Base-by-base conservation (phyloP, 2,797 vertebrate genomes). In the Ctenochaetus hawaiiensis region DNA sequence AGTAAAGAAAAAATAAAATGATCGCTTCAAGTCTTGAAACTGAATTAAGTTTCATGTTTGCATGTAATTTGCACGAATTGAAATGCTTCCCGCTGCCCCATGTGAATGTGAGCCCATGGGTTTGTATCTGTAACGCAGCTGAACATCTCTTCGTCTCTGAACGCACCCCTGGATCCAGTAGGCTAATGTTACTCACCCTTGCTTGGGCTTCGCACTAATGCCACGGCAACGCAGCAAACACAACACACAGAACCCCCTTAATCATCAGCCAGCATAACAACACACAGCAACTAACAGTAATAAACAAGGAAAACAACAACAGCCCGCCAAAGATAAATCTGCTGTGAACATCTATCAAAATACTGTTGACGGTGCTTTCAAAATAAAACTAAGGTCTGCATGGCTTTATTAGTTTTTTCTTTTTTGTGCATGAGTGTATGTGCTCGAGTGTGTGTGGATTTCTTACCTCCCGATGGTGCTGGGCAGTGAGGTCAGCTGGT, bases 391-490 rank as follows among this genome's bases (percentile, higher is more conserved):
- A 67, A 78, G 12, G 71, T 73, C 22, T 56, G 63, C 48, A 52
- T 49, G 51, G 34, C 4, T 60, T 63, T 44, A 72, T 56, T 49
- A 30, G 65, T 13, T 58, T 20, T 20, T 34, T 30, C 2, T 17
- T 43, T 69, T 64, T 34, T 51, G n/a, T 76, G 54, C 7, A 12
- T 66, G 45, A 18, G 20, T 41, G 60, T 59, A 58, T 66, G 57
- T 47, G 48, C n/a, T 22, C 45, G 64, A 23, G 51, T 22, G 53
- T 5, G 43, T 20, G 53, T 3, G 1, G 9, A n/a, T 56, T 67
- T 95, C 95, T 96, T 94, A 99, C 98, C 98, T 99, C 95, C 98
- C 98, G 5, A 99, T 97, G 68, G 97, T 96, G 80, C 96, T 98
- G 85, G 98, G 98, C 92, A 99, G 95, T 89, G 97, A 94, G 49